phyloP scores from a whole-genome alignment of 1,140 invertebrate genomes.

The Rhopalosiphum padi region DNA sequence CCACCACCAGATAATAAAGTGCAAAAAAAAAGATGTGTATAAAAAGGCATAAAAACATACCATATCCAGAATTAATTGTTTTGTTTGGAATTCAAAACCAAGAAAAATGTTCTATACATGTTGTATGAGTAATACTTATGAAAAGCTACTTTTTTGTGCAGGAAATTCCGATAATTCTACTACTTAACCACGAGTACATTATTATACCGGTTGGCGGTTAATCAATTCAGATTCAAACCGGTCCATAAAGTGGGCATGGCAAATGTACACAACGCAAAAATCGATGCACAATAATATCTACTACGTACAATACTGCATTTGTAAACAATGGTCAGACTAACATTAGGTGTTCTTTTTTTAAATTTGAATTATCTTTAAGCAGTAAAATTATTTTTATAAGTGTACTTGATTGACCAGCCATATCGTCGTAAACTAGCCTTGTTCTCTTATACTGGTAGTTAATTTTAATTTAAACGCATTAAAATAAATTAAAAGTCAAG shows the following conservation, averaged over 20 bases:
- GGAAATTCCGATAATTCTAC: neutral
- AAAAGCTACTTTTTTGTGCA: neutral
- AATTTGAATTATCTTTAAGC: too few species aligned
- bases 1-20: neutral
- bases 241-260: too few species aligned
- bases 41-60: neutral
- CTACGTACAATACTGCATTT: too few species aligned
- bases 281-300: too few species aligned
- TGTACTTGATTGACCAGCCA: too few species aligned
- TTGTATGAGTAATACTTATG: too few species aligned
- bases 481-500: neutral
- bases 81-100: neutral
- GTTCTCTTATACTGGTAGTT: neutral
- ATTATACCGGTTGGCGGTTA: neutral
- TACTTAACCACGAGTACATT: neutral
- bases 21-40: neutral
- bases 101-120: neutral
- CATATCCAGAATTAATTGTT: neutral
- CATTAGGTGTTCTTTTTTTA: too few species aligned
- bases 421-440: neutral
- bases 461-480: neutral
- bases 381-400: too few species aligned
- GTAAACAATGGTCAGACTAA: too few species aligned
- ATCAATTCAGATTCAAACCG: neutral
- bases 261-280: too few species aligned